Base-by-base conservation (phyloP, 1,140 invertebrate genomes). In the Tenebrio molitor region DNA sequence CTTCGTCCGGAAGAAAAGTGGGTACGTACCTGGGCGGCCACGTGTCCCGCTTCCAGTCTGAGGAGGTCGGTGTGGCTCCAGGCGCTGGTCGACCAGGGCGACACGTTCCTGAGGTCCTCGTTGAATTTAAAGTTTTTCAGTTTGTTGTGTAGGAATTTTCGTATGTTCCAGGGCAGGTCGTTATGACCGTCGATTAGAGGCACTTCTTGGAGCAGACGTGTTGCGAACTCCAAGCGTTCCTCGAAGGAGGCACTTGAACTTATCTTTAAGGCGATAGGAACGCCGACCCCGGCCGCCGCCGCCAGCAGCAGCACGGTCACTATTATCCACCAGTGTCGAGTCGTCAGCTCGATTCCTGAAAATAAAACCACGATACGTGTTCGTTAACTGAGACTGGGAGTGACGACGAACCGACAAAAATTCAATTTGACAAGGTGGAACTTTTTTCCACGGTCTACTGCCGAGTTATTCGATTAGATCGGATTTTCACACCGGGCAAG, bases 161-260 rank as follows among this genome's bases (percentile, higher is more conserved):
- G 86, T 81, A 95, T 94, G 83, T 95, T 95, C 91, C 93, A 96
- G 0, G 95, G 92, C 71, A 97, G 84, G 80, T 97, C 95, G 84
- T 97, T 97, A 87, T 97, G 95, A 72, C 94, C 95, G 84, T 90
- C 85, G 79, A 91, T 86, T 69, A 90, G 87, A 71, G 89, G 89
- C 65, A 89, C 87, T 83, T 89, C 88, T 78, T 90, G 88, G 39
- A 90, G 81, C 7, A 79, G 83, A 46, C 88, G 83, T 14, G 87
- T 85, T 1, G 89, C 89, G 25, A 90, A 86, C 64, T 89, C 87
- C 15, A 90, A 82, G 15, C 89, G 82, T 78, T 91, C 89, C 76
- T 89, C 88, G 69, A 90, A 85, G 0, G 89, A 88, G 1, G 89
- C 89, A 58, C 88, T 88, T 69, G 88, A 88, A 66, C 87, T 87